Evolutionary conservation across 2,888 invertebrate species (phyloP), one percentile per base, ranked within the genome.

Genomic region (Idaea dimidiata): DNA sequence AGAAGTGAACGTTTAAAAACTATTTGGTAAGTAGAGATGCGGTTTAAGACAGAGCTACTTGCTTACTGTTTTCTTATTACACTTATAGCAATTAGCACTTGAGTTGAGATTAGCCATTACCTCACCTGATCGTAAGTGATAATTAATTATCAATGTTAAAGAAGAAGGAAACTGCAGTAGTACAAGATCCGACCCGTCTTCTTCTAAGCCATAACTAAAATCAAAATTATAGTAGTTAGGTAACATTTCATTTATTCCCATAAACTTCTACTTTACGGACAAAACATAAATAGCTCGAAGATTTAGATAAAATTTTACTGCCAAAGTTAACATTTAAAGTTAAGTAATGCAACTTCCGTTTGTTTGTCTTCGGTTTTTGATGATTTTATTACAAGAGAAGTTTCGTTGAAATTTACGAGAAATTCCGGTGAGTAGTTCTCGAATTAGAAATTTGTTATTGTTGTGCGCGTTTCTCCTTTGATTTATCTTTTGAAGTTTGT

Each of bases 281-380:
- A 60, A 64, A 72, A 67, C 65, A 62, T 67, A 82, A 81, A 81
- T 79, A 79, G 72, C 73, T 70, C 62, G 64, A 65, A 75, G 77
- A 76, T 80, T 72, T 71, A 73, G 76, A 75, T 72, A 72, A 70
- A 72, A 72, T 70, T 73, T 73, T 72, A 72, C 69, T 66, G 69
- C 67, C 59, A 65, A 73, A 73, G 65, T 69, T 70, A 67, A 66
- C 71, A 69, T 71, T 72, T 71, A 71, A 72, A 72, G 65, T 64
- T 63, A 66, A 57, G 59, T 62, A 61, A 64, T 65, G 66, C 64
- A 69, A 68, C 67, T 68, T 68, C 43, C 58, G 61, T 54, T 63
- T 71, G 68, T 71, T 71, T 71, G 69, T 68, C 66, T 69, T 59
- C 58, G 61, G 68, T 71, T 69, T 66, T 71, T 68, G 71, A 67